A percentile compares a stretch with the other conserved stretches of the same genome.
phyloP scores from a whole-genome alignment of 1,140 invertebrate species.

The Thaumatotibia leucotreta region DNA sequence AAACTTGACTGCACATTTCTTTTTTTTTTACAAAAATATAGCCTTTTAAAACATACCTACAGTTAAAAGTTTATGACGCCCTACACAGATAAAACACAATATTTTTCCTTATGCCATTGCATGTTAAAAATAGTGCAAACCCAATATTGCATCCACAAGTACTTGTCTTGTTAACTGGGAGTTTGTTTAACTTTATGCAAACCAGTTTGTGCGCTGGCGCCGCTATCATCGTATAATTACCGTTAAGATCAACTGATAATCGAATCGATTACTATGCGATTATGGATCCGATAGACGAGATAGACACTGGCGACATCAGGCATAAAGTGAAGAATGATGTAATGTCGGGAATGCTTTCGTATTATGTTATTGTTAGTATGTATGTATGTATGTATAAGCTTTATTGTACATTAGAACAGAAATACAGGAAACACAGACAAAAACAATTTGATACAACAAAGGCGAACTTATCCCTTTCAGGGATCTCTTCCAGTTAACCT shows the following conservation, averaged over 20 bases:
- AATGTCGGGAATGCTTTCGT: not conserved
- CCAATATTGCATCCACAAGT: not conserved
- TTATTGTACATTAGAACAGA: no score
- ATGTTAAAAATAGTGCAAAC: not conserved
- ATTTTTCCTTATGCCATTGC: not conserved
- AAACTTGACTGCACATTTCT: no score
- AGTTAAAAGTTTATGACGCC: no score
- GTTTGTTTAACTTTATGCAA: not conserved
- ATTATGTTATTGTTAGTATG: no score
- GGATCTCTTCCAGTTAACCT: no score
- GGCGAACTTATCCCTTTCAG: no score
- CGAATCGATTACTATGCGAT: not conserved
- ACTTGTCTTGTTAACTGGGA: not conserved
- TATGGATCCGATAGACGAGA: not conserved
- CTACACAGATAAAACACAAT: not conserved
- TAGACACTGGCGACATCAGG: not conserved
- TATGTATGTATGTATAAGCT: no score
- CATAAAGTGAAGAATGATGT: not conserved
- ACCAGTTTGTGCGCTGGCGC: not conserved
- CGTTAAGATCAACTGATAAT: constrained; percentile 10
- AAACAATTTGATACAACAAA: no score
- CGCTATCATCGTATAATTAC: constrained; percentile 2
- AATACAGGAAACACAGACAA: no score
- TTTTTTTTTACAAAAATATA: no score
- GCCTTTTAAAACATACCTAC: no score